Evolutionary conservation across 2,113 vertebrate species (phyloP), one percentile per base, ranked within the genome.

Genomic region (Heterocephalus glaber): DNA sequence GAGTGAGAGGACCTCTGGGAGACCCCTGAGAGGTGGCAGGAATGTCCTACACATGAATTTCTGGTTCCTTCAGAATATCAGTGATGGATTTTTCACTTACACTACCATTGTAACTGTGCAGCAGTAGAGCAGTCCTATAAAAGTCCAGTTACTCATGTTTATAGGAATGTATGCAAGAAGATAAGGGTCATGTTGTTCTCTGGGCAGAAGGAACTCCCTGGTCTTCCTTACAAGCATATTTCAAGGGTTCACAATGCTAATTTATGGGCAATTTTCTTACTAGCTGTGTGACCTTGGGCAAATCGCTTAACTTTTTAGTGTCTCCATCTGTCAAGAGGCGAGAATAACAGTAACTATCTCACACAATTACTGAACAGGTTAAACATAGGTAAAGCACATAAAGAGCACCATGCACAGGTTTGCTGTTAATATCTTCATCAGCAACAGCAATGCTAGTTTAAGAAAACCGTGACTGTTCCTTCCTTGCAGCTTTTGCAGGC

Each of bases 1-100:
- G 66, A 91, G 89, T 49, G 56, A 94, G 26, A 93, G 65, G 63
- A 89, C 93, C 44, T 74, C 16, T 89, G 83, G 80, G 20, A 95
- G 66, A 58, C 38, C 63, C 54, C 33, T 3, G 24, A 87, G 79
- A 92, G 44, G 66, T 47, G 61, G 44, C 38, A 86, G 74, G 61
- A 68, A 63, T 41, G 44, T 85, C 83, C 66, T 74, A 20, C 10
- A 30, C 33, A 41, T 33, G 77, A 66, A 95, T 89, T 95, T 94
- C 56, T 93, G n/a, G 41, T 35, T 58, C 20, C 87, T 56, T 89
- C 30, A 22, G 66, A 90, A n/a, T 22, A 83, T 8, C 22, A 10
- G 35, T 0, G 7, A 87, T 33, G 63, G 38, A 52, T 28, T 95
- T 94, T 86, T 90, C 47, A 58, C 63, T 19, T 1, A 10, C 17